A percentile compares a stretch with the other conserved stretches of the same genome.
These are phyloP conservation scores for Atrina japonica DNA, from an alignment of 2,888 invertebrate species.

Conservation along the genomic window DNA sequence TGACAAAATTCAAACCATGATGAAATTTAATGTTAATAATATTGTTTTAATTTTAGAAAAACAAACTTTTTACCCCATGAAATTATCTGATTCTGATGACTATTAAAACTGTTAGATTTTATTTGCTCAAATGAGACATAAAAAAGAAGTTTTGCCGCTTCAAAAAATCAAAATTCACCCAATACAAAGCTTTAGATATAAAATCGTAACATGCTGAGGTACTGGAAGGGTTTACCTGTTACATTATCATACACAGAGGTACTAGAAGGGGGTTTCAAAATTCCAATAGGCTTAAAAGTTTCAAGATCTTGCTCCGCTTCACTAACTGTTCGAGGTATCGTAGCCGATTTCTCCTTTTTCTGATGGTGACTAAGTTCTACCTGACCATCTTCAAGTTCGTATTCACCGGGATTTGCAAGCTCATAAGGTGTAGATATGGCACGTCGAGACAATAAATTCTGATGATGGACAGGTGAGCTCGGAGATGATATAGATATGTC, in stretches of 20 bases:
- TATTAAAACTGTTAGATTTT: too few species aligned
- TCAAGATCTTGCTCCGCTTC: conserved; percentile 54
- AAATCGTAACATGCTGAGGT: too few species aligned
- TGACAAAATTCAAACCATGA: too few species aligned
- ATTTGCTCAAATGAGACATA: too few species aligned
- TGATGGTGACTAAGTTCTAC: neutral
- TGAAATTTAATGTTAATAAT: too few species aligned
- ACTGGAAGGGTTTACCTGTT: too few species aligned
- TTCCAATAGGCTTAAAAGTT: conserved; percentile 56
- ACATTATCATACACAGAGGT: conserved; percentile 63
- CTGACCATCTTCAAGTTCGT: conserved; percentile 83
- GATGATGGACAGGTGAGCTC: conserved; percentile 81
- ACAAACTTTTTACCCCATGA: too few species aligned
- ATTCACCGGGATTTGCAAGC: conserved; percentile 51
- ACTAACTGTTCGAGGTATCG: conserved; percentile 64
- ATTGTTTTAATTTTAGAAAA: too few species aligned
- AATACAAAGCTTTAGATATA: too few species aligned
- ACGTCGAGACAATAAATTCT: conserved; percentile 47
- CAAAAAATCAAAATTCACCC: too few species aligned
- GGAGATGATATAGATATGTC: conserved; percentile 87
- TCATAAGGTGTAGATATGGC: conserved; percentile 70
- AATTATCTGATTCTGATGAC: too few species aligned
- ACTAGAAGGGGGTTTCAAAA: conserved; percentile 64
- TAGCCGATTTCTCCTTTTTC: conserved; percentile 60
- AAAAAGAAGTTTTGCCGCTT: too few species aligned